A percentile compares a stretch with the other conserved stretches of the same genome.
These are phyloP conservation scores for Rhinolophus ferrumequinum DNA, from an alignment of 2,113 vertebrate genomes.

Conservation along the genomic window DNA sequence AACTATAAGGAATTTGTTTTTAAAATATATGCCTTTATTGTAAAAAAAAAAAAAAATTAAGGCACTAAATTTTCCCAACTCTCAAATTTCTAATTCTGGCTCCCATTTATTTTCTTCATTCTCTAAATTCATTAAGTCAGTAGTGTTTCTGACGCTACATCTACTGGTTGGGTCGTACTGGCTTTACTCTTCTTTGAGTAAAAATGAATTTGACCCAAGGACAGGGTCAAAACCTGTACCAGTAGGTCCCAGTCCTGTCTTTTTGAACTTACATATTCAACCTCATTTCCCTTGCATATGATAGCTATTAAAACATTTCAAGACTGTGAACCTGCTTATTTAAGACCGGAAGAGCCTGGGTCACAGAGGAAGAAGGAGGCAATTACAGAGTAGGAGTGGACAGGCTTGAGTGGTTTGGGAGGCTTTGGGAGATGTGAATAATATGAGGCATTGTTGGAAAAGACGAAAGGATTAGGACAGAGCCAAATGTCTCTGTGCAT, in stretches of 20 bases:
- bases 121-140: background rate
- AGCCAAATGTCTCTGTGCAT: background rate
- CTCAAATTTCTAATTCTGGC: background rate
- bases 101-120: background rate
- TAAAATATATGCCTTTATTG: background rate
- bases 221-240: background rate
- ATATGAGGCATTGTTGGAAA: background rate
- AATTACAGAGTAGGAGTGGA: conserved; percentile 17
- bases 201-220: background rate
- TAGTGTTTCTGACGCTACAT: background rate
- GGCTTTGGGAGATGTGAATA: background rate
- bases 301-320: conserved; percentile 66
- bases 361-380: conserved; percentile 20
- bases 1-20: background rate
- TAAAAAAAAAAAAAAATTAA: background rate
- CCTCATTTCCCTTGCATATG: conserved; percentile 56
- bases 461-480: background rate
- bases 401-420: background rate
- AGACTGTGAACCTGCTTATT: conserved; percentile 35
- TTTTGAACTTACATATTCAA: background rate
- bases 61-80: background rate
- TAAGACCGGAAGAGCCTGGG: conserved; percentile 28
- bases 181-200: background rate
- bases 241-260: background rate
- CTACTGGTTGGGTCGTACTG: fast-evolving